Percentiles rank a stretch among this genome's conserved stretches.
Evolutionary conservation across 2,888 invertebrate species (phyloP).

Genomic region (Allacma fusca): DNA sequence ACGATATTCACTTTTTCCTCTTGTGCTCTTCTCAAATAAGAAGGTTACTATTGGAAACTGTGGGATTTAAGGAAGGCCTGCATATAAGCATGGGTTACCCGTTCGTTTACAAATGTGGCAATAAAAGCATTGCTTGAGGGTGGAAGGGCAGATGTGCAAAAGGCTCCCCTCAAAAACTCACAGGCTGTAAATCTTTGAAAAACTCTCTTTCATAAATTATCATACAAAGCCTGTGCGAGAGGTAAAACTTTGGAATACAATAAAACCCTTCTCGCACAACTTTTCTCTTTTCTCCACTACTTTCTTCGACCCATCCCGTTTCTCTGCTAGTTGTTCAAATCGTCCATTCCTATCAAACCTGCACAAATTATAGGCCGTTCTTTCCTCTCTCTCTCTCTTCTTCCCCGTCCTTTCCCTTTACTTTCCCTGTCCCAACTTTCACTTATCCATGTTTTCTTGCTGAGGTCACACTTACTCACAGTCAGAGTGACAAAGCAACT

Average conservation of each 20-base stretch:
- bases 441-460: not conserved
- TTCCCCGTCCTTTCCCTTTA: conserved; percentile 10
- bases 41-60: not conserved
- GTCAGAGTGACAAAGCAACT: conserved; percentile 15
- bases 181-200: conserved; percentile 60
- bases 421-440: not conserved
- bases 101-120: conserved; percentile 25
- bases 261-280: conserved; percentile 20
- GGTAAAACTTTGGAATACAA: conserved; percentile 36
- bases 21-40: not conserved
- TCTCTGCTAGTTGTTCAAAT: too few relatives aligned
- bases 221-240: conserved; percentile 55
- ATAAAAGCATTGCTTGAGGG: conserved; percentile 32
- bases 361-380: too few relatives aligned
- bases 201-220: conserved; percentile 61
- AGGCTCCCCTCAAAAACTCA: conserved; percentile 38
- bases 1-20: conserved; percentile 16
- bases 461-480: conserved; percentile 31
- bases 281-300: not conserved
- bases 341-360: too few relatives aligned
- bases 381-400: not conserved
- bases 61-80: not conserved
- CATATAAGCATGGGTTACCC: not conserved
- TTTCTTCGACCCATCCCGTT: too few relatives aligned
- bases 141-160: conserved; percentile 22